phyloP scores from a whole-genome alignment of 1,140 invertebrate genomes.

The Dendroctonus ponderosae region DNA sequence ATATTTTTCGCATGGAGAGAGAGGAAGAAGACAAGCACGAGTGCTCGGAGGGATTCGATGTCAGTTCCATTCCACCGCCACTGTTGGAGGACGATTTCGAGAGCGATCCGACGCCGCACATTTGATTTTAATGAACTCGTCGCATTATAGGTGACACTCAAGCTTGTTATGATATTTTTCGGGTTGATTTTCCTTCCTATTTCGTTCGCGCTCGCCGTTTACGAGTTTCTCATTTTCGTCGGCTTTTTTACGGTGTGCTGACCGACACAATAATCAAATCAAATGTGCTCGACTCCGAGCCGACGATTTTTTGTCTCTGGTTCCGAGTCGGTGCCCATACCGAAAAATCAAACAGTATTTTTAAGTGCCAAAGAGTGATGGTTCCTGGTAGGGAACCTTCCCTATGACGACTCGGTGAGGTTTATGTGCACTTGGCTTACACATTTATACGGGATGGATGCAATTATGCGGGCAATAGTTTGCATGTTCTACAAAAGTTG shows the following conservation, averaged over 20 bases:
- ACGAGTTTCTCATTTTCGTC: conserved; percentile 36
- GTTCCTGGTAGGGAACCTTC: too few relatives aligned
- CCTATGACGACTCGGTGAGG: too few relatives aligned
- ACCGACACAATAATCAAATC: too few relatives aligned
- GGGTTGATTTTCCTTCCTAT: conserved; percentile 27
- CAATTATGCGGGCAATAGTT: too few relatives aligned
- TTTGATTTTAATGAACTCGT: conserved; percentile 49
- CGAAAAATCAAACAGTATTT: too few relatives aligned
- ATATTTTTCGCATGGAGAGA: conserved; percentile 58
- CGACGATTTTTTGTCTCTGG: too few relatives aligned
- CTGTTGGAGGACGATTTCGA: conserved; percentile 64
- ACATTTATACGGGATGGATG: too few relatives aligned
- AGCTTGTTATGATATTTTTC: conserved; percentile 33
- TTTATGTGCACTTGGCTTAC: too few relatives aligned
- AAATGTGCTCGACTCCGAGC: too few relatives aligned
- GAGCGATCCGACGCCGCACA: conserved; percentile 53
- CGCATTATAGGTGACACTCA: conserved; percentile 33
- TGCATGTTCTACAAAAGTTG: too few relatives aligned
- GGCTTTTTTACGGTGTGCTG: conserved; percentile 31
- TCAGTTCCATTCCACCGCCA: conserved; percentile 65
- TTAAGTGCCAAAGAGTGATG: too few relatives aligned
- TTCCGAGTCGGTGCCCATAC: too few relatives aligned
- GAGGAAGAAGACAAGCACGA: conserved; percentile 55
- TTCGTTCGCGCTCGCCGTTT: conserved; percentile 30
- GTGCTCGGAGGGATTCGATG: conserved; percentile 61